Conservation (phyloP, 2,888 invertebrate genomes). For the Griposia aprilina region DNA sequence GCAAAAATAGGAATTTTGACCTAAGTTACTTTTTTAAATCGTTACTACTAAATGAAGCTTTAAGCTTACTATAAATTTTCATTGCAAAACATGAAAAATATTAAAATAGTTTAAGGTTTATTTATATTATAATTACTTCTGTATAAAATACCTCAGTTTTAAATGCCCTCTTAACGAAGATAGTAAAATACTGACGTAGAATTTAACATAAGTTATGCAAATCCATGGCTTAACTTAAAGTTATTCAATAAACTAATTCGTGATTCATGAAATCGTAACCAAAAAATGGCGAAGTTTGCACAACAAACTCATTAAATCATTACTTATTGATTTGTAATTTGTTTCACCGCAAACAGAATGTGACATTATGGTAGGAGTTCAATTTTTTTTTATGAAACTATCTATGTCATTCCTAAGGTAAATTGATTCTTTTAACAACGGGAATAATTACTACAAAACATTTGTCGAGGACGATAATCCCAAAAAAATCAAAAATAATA, state of each 20-base stretch:
- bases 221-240: not conserved
- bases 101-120: conserved; percentile 31
- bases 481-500: not conserved
- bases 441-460: not conserved
- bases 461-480: not conserved
- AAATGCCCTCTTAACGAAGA: not conserved
- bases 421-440: not conserved
- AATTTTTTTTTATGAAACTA: not conserved
- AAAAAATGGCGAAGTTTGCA: conserved; percentile 42
- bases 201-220: conserved; percentile 21
- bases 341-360: conserved; percentile 29
- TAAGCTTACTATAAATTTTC: conserved; percentile 50
- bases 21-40: conserved; percentile 22
- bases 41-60: conserved; percentile 40
- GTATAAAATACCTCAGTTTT: not conserved
- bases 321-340: conserved; percentile 59
- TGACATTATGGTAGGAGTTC: not conserved
- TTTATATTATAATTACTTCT: not conserved
- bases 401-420: not conserved
- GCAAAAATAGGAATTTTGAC: conserved; percentile 2
- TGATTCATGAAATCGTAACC: conserved; percentile 45
- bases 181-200: not conserved
- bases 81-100: conserved; percentile 38
- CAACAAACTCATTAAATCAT: conserved; percentile 47
- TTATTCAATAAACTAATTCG: conserved; percentile 16